Conservation (phyloP, 2,113 vertebrate species). For the Beaufortia kweichowensis region DNA sequence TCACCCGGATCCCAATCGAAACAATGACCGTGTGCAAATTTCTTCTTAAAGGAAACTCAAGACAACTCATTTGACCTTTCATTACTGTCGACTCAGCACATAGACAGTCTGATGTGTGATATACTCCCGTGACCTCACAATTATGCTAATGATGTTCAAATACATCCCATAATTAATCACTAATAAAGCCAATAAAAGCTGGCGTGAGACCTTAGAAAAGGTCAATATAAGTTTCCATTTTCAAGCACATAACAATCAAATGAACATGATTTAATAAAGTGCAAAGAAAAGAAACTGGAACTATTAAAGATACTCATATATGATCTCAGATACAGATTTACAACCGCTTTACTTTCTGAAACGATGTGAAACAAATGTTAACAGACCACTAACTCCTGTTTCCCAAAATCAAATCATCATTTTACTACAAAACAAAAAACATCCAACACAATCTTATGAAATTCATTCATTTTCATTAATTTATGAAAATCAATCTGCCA, state of each 20-base stretch:
- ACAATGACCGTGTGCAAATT: slow-evolving; percentile 29
- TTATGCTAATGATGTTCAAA: slow-evolving; percentile 28
- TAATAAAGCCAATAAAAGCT: slow-evolving; percentile 6
- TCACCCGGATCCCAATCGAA: slow-evolving; percentile 6
- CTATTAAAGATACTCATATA: too few species aligned
- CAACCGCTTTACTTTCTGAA: too few species aligned
- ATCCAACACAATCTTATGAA: too few species aligned
- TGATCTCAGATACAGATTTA: too few species aligned
- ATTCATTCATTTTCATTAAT: too few species aligned
- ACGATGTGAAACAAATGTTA: too few species aligned
- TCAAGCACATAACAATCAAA: neutral
- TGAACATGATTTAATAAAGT: neutral
- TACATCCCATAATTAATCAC: slow-evolving; percentile 22
- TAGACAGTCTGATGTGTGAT: slow-evolving; percentile 27
- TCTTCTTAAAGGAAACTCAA: slow-evolving; percentile 16
- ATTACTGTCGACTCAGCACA: slow-evolving; percentile 19
- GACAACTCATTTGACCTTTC: slow-evolving; percentile 40
- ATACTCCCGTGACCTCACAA: slow-evolving; percentile 21
- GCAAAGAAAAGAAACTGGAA: too few species aligned
- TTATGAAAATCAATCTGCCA: too few species aligned
- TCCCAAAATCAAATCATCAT: too few species aligned
- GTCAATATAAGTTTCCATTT: neutral
- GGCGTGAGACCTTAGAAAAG: neutral
- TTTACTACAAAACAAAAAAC: too few species aligned
- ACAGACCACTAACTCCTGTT: too few species aligned